Evolutionary conservation across 2,113 vertebrate genomes (phyloP), one percentile per base, ranked within the genome.

Genomic region (Parus major): DNA sequence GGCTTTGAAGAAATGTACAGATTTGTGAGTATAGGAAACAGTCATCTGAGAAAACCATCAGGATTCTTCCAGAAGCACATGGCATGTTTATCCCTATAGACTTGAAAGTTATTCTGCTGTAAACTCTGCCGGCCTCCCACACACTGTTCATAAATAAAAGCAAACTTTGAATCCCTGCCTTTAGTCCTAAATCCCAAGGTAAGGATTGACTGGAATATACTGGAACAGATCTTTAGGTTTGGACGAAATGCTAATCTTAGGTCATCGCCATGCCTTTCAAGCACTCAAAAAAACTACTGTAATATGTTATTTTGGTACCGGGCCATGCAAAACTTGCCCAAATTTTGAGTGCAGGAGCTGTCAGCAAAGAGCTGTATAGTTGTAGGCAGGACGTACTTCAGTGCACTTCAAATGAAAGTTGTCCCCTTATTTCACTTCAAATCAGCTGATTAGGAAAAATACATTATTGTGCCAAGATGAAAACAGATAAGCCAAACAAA

Each of bases 171-270:
- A 92, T 69, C 68, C 41, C 36, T 93, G 93, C 88, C 82, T 75
- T 88, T 82, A 92, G 72, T 88, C 24, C 27, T 81, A 95, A 96
- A 84, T 96, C 93, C 95, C 94, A 94, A 96, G 94, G 83, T 94
- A 94, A 93, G 49, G 28, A 71, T 79, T 96, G 88, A 96, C 96
- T 96, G 94, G 94, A 97, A 96, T 83, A 96, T 46, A 92, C 79
- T 97, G 94, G 95, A 96, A 92, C 60, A 75, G 69, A 72, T 57
- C 75, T 94, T 84, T 83, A 96, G 36, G 25, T 86, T 78, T 97
- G 96, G 94, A 93, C 1, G 22, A 86, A 90, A 83, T 39, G n/a
- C 57, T 94, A 64, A 52, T 60, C 82, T 96, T 92, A 96, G 88
- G 25, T 94, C 94, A 96, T 94, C 0, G 0, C 71, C 59, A 39